These are phyloP conservation scores for Heliopora coerulea DNA, from an alignment of 92 coral and sea anemone genomes.

Conservation along the genomic window DNA sequence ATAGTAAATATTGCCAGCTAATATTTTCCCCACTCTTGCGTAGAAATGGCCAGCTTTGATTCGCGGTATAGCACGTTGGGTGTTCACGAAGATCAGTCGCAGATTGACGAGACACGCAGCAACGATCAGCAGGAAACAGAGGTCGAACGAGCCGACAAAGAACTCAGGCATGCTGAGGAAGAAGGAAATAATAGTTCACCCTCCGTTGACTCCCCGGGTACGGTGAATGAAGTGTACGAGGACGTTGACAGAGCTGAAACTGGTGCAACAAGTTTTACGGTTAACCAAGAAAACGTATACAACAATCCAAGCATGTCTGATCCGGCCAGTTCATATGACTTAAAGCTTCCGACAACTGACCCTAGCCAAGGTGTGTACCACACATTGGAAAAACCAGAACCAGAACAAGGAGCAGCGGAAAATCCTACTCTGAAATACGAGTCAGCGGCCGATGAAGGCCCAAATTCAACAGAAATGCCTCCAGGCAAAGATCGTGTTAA, in stretches of 20 bases:
- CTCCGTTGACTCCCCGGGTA: not conserved
- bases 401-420: conserved; percentile 6
- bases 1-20: too few relatives aligned
- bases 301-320: conserved; percentile 5
- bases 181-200: too few relatives aligned
- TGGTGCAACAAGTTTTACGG: not conserved
- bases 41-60: not conserved
- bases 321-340: not conserved
- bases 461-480: not conserved
- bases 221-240: not conserved
- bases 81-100: not conserved
- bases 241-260: not conserved
- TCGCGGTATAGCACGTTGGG: not conserved
- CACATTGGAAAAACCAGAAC: conserved; percentile 3
- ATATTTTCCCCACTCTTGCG: too few relatives aligned
- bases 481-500: not conserved
- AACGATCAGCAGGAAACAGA: not conserved
- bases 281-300: not conserved
- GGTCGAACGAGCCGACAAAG: not conserved
- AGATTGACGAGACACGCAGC: conserved; percentile 6
- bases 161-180: not conserved
- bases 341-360: not conserved
- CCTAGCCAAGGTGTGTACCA: not conserved
- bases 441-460: conserved; percentile 6
- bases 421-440: too few relatives aligned